phyloP scores from a whole-genome alignment of 2,797 vertebrate species.

The Cyprinella venusta region DNA sequence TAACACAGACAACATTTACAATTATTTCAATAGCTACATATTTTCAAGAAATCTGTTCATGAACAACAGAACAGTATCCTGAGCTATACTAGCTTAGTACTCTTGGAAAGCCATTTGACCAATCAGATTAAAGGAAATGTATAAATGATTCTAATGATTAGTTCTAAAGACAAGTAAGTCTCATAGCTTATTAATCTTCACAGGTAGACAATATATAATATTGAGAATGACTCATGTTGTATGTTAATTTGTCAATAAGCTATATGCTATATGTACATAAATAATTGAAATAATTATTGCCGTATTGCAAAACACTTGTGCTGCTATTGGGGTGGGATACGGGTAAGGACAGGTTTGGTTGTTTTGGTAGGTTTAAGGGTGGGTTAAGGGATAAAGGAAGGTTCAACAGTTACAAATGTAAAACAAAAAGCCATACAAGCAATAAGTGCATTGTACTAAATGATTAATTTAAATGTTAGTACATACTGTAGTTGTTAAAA shows the following conservation, averaged over 20 bases:
- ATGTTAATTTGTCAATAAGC: too few species aligned
- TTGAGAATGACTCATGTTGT: neutral
- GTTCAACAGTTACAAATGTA: neutral
- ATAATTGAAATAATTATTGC: too few species aligned
- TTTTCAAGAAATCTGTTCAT: neutral
- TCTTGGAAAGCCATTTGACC: neutral
- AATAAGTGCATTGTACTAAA: too few species aligned
- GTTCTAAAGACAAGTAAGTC: too few species aligned
- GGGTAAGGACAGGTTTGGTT: neutral
- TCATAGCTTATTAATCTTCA: slow-evolving; percentile 6
- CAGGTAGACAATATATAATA: neutral
- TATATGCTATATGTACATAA: too few species aligned
- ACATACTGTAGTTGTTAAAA: too few species aligned
- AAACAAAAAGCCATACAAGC: neutral
- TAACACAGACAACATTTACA: neutral
- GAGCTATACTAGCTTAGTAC: neutral
- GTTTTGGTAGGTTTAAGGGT: too few species aligned
- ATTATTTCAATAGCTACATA: neutral
- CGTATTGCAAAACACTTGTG: neutral
- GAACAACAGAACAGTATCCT: neutral
- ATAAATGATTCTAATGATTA: neutral
- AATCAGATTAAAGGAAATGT: neutral
- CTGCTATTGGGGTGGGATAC: neutral
- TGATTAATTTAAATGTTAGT: too few species aligned
- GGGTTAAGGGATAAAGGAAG: neutral